phyloP scores from a whole-genome alignment of 2,113 vertebrate genomes.

The Promerops cafer region DNA sequence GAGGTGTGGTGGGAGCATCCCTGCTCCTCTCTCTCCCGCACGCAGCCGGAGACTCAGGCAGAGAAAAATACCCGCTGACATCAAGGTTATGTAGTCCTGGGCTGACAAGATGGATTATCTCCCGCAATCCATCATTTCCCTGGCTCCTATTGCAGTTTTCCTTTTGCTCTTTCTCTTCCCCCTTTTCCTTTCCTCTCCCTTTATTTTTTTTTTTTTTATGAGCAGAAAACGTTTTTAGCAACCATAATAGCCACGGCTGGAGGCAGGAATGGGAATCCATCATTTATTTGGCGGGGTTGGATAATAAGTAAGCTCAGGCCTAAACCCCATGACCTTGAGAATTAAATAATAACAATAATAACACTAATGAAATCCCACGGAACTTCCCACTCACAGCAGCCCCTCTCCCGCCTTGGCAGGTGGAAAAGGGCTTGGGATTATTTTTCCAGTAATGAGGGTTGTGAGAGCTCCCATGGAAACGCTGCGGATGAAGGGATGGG shows the following conservation, averaged over 20 bases:
- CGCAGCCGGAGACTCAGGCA: conserved; percentile 45
- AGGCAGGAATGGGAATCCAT: conserved; percentile 59
- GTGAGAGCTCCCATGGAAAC: not conserved
- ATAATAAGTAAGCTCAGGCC: conserved; percentile 66
- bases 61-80: conserved; percentile 66
- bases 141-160: conserved; percentile 41
- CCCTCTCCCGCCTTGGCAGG: not conserved
- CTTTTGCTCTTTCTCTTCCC: conserved; percentile 7
- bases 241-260: conserved; percentile 65
- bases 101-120: conserved; percentile 68
- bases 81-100: conserved; percentile 68
- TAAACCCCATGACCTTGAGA: conserved; percentile 69
- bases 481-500: not conserved
- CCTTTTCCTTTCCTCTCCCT: not conserved
- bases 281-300: conserved; percentile 64
- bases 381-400: not conserved
- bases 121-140: conserved; percentile 32
- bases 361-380: not conserved
- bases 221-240: conserved; percentile 68
- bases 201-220: not conserved
- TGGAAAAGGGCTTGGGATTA: not conserved
- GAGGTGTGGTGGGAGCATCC: not conserved
- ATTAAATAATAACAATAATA: conserved; percentile 49
- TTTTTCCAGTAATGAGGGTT: not conserved
- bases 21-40: not conserved